These are phyloP conservation scores for Enteromius mattozi DNA, from an alignment of 2,797 vertebrate species.

Conservation along the genomic window DNA sequence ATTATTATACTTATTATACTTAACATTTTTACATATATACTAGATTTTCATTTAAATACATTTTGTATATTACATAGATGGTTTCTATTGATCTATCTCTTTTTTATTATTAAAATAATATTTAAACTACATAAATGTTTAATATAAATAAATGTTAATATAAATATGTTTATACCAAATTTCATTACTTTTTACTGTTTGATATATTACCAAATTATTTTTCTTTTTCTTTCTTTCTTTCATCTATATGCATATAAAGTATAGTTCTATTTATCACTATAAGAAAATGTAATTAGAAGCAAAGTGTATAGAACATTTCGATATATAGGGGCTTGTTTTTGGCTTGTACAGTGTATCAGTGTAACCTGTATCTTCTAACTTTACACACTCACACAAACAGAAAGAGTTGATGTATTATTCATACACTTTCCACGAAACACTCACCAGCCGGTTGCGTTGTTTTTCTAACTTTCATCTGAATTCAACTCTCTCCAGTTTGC, in stretches of 20 bases:
- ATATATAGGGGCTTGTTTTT: background rate
- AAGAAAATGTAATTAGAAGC: background rate
- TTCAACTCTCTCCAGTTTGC: background rate
- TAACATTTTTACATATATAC: too few species aligned
- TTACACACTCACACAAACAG: conserved; percentile 23
- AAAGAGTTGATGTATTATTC: conserved; percentile 45
- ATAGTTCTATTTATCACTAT: background rate
- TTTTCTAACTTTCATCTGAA: background rate
- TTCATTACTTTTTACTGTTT: too few species aligned
- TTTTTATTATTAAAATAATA: too few species aligned
- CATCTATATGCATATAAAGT: background rate
- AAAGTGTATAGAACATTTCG: background rate
- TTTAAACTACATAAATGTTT: too few species aligned
- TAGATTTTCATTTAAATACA: too few species aligned
- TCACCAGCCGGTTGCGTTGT: conserved; percentile 7
- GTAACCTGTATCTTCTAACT: background rate
- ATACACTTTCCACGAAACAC: conserved; percentile 39
- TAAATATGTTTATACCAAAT: too few species aligned
- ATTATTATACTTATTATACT: too few species aligned
- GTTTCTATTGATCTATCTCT: too few species aligned
- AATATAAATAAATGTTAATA: too few species aligned
- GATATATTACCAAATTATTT: too few species aligned
- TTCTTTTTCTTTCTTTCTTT: too few species aligned
- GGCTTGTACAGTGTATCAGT: background rate
- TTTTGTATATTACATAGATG: too few species aligned